Evolutionary conservation across 2,113 vertebrate species (phyloP), one percentile per base, ranked within the genome.

Genomic region (Camelus dromedarius): DNA sequence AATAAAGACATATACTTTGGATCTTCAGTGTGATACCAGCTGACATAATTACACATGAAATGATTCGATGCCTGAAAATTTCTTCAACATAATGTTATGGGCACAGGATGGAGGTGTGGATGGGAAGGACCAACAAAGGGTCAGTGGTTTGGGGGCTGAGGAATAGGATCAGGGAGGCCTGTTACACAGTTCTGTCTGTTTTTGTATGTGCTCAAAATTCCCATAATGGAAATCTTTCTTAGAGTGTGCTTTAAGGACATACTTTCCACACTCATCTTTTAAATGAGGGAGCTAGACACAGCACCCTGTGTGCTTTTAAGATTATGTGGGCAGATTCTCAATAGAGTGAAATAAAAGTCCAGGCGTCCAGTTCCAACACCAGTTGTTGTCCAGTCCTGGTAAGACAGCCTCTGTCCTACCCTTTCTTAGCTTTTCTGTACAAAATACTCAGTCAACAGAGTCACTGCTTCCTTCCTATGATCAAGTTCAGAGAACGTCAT

Each of bases 361-460:
- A 35, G 52, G 18, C 3, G 14, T 18, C 58, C 50, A 16, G 8
- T 52, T 50, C 26, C n/a, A 35, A 46, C 48, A 13, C 69, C 32
- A 13, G 46, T 1, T 6, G 67, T 1, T 15, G 5, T 32, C 18
- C 16, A 50, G 16, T 12, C 32, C 32, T 73, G n/a, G 16, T 0
- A 22, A 3, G 26, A 62, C 4, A 14, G 20, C 1, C 10, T 46
- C 15, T 62, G 9, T 28, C 30, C 2, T 8, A 12, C 42, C 42
- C n/a, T 42, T 42, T 24, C 42, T 35, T 50, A 16, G 56, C 13
- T 69, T n/a, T 54, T 85, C 58, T 19, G 7, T 12, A 14, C 50
- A n/a, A 50, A 35, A 35, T 35, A 35, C 35, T 35, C 35, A 35
- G 35, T 35, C 35, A 35, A 35, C n/a, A 32, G 15, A 16, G 20